Base-by-base conservation (phyloP, 2,797 vertebrate genomes). In the Saxicola maurus region DNA sequence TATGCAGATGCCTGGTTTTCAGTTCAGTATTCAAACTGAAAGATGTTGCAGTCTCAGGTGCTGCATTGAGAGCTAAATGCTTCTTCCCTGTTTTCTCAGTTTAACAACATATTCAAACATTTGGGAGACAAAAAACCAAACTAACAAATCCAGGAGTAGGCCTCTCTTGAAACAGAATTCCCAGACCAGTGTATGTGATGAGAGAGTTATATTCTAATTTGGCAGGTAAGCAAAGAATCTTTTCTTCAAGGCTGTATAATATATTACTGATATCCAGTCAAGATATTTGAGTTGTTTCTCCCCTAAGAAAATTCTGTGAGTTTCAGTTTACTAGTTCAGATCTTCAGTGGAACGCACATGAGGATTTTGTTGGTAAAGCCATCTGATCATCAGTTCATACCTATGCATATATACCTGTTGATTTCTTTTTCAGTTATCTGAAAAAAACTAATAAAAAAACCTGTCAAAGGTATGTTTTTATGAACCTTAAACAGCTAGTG, bases 271-370 rank as follows among this genome's bases (percentile, higher is more conserved):
- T 94, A 94, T 95, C 89, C 95, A 87, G 82, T 95, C 93, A 94
- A 94, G 92, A 95, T 86, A 87, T 89, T 93, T 96, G 87, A 94
- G 85, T 91, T 95, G 79, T 94, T 96, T 96, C 92, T 86, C 86
- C 84, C 86, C 86, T 95, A 67, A 96, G 82, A 91, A 62, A 43
- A 45, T 92, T 46, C 46, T 66, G 23, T 59, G 52, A 51, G 9
- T 61, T 91, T 53, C 51, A 15, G 21, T 42, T 79, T 45, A 69
- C 17, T 46, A 37, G 25, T 77, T 85, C 38, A 67, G 16, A 12
- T 64, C 31, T 71, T 53, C 38, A 31, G 13, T 43, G 51, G 17
- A 83, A 72, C 31, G 2, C 13, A 35, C 17, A 10, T 19, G 25
- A 79, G 5, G 27, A 59, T 62, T 84, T 79, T 73, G 10, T 56